Evolutionary conservation across 2,888 invertebrate genomes (phyloP).

Genomic region (Oscheius sp.): DNA sequence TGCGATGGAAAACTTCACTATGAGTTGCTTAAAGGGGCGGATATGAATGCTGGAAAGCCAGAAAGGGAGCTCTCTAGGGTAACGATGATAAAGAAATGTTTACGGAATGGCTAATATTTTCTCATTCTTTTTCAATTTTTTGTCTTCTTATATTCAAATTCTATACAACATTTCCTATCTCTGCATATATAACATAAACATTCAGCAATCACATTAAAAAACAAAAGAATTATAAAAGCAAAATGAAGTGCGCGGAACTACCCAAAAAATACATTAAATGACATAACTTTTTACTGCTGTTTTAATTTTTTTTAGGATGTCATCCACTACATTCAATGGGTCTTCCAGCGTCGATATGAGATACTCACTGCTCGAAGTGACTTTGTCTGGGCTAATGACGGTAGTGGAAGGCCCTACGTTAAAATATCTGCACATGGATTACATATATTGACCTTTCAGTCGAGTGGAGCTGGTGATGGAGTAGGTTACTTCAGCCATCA

Average conservation of each 20-base stretch:
- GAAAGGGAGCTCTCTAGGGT: neutral
- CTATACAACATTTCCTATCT: too few relatives aligned
- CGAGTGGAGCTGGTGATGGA: neutral
- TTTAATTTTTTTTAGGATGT: neutral
- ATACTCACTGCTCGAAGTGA: conserved; percentile 1
- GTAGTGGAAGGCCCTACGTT: neutral
- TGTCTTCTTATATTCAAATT: too few relatives aligned
- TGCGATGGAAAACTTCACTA: neutral
- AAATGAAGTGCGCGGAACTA: too few relatives aligned
- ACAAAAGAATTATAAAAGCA: too few relatives aligned
- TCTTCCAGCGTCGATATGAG: conserved; percentile 1
- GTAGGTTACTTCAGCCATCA: neutral
- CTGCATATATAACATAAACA: too few relatives aligned
- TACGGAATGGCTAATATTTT: too few relatives aligned
- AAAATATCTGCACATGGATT: conserved; percentile 1
- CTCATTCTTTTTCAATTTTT: too few relatives aligned
- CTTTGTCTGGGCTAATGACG: neutral
- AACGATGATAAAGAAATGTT: too few relatives aligned
- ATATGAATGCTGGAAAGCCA: neutral
- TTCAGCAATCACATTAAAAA: too few relatives aligned
- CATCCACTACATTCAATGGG: neutral
- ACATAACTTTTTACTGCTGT: too few relatives aligned
- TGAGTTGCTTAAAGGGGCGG: neutral
- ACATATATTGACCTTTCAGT: conserved; percentile 2
- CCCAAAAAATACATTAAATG: too few relatives aligned